These are phyloP conservation scores for Paguma larvata DNA, from an alignment of 2,797 vertebrate genomes.

Conservation along the genomic window DNA sequence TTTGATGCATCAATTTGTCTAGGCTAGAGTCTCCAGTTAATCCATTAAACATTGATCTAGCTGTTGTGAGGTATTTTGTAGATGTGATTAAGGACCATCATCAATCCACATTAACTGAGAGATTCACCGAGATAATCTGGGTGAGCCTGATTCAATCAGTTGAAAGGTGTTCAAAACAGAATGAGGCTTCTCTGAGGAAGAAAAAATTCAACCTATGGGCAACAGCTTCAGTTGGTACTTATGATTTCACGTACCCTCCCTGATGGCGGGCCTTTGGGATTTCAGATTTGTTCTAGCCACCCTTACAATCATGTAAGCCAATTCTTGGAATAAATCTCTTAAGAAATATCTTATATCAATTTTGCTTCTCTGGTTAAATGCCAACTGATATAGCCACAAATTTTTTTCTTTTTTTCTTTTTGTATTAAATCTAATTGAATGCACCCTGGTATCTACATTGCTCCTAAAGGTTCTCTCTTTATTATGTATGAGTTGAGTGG, in stretches of 20 bases:
- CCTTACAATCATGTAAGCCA: not conserved
- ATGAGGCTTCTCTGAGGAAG: not conserved
- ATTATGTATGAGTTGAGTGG: not conserved
- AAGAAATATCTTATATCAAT: constrained; percentile 1
- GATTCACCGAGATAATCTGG: not conserved
- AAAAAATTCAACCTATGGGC: not conserved
- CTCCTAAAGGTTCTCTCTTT: not conserved
- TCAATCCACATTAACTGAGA: not conserved
- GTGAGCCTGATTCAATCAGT: not conserved
- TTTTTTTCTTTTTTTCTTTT: not conserved
- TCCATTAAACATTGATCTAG: not conserved
- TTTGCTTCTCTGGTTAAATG: constrained; percentile 12
- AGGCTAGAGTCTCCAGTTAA: not conserved
- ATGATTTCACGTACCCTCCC: not conserved
- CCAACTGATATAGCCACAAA: not conserved
- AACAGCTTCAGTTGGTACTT: not conserved
- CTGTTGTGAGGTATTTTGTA: not conserved
- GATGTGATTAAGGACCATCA: not conserved
- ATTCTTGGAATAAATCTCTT: not conserved
- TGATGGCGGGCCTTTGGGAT: not conserved
- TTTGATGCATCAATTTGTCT: not conserved
- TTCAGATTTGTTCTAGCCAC: not conserved
- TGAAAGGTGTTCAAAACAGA: not conserved
- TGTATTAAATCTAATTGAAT: constrained; percentile 28
- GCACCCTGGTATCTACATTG: not conserved